Conservation (phyloP, 2,797 vertebrate species). For the Sebastes cheni region DNA sequence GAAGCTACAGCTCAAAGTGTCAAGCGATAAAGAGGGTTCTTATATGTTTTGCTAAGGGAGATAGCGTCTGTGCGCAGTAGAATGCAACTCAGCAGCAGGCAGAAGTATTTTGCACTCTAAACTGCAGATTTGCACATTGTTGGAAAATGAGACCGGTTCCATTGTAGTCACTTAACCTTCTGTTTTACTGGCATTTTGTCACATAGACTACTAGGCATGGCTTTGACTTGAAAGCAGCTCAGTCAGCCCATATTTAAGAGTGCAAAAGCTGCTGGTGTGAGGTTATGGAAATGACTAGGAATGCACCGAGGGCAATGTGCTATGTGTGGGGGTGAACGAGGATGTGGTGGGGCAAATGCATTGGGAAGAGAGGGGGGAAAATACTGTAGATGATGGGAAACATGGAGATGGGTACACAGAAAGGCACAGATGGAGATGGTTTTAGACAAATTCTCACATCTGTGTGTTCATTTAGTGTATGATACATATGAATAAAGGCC, state of each 20-base stretch:
- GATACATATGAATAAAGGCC: background rate
- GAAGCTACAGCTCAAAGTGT: background rate
- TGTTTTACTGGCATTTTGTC: background rate
- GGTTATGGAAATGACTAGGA: constrained; percentile 34
- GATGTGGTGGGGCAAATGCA: background rate
- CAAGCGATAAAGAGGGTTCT: background rate
- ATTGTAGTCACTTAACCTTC: background rate
- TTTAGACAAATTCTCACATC: background rate
- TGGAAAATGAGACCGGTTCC: background rate
- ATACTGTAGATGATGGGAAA: background rate
- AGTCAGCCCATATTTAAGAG: background rate
- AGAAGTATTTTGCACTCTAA: background rate
- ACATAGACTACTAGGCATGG: background rate
- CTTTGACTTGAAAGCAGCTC: constrained; percentile 1
- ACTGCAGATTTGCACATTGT: background rate
- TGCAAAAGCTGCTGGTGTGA: constrained; percentile 31
- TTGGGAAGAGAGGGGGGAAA: background rate
- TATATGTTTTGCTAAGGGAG: background rate
- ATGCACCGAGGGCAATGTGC: constrained; percentile 20
- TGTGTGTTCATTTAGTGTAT: background rate
- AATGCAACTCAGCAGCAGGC: background rate
- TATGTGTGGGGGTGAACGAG: constrained; percentile 1
- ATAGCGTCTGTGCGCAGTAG: background rate
- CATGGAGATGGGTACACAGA: background rate
- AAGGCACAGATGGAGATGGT: background rate